Conservation (phyloP, 1,140 invertebrate species). For the Chionoecetes opilio region DNA sequence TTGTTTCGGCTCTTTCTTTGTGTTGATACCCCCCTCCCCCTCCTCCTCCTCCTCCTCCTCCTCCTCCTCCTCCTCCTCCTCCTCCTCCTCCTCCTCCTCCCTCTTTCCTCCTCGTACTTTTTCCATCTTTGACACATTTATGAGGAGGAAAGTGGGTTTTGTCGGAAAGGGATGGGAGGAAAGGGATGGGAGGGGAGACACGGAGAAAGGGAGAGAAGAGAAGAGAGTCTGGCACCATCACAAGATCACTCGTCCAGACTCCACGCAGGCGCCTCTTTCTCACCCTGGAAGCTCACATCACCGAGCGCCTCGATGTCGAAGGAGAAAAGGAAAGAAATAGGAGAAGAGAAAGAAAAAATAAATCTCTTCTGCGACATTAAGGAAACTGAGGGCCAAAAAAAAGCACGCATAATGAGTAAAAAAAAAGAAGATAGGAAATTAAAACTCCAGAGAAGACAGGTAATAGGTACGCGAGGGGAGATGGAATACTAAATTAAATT, state of each 20-base stretch:
- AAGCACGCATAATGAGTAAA: background rate
- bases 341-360: background rate
- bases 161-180: background rate
- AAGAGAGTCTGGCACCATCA: background rate
- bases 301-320: too few relatives aligned
- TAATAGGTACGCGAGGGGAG: background rate
- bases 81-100: background rate
- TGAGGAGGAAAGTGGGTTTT: conserved; percentile 40
- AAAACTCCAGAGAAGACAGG: background rate
- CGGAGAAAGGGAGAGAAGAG: background rate
- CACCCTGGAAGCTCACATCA: background rate
- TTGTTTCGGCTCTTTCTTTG: background rate
- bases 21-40: background rate
- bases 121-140: conserved; percentile 46
- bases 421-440: background rate
- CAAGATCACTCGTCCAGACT: background rate
- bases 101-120: background rate
- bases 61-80: background rate
- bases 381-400: background rate
- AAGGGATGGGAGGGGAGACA: background rate
- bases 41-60: background rate
- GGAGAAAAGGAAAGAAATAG: too few relatives aligned
- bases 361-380: background rate
- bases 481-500: background rate
- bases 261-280: background rate